Evolutionary conservation across 2,797 vertebrate genomes (phyloP), one percentile per base, ranked within the genome.

Genomic region (Pelochelys cantorii): DNA sequence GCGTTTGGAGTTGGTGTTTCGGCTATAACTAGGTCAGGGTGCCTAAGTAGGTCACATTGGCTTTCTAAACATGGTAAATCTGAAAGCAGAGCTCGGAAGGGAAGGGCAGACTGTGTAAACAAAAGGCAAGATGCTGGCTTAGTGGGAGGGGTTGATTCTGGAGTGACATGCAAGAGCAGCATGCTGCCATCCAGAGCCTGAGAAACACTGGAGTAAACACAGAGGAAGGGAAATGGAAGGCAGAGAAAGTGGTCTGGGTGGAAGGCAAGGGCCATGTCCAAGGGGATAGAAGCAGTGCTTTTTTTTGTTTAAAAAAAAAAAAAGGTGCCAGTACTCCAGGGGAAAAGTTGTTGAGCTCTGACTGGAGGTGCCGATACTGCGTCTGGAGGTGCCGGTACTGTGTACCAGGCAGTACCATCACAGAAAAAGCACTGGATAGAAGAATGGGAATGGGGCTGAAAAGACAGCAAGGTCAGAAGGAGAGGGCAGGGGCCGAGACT

Each of bases 21-120:
- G 94, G 81, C 79, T 95, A 90, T 97, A 98, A 98, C 83, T 98
- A 96, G 98, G 97, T 98, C 98, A 97, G 95, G 83, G 60, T 96
- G 88, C 87, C 79, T 97, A 98, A 98, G 96, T 98, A 98, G 98
- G 97, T 97, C 97, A 97, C 20, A 80, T 90, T 96, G 94, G 83
- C 90, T 97, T 90, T 96, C 87, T 97, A 88, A 96, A 95, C 0
- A 34, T 97, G 93, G 82, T 90, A 95, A 79, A 97, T 97, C 85
- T 84, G 92, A 91, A 97, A 93, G 90, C 74, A 94, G 95, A 94
- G 87, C 31, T 89, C 56, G 6, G 79, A 71, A 89, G 60, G 68
- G 79, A 90, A 89, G 93, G 91, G 82, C 92, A 78, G 48, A 37
- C 31, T 48, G 1, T n/a, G 78, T 91, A 94, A 96, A 95, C 86